A percentile compares a stretch with the other conserved stretches of the same genome.
Conservation (phyloP, 1,140 invertebrate species). For the Drosophila persimilis region DNA sequence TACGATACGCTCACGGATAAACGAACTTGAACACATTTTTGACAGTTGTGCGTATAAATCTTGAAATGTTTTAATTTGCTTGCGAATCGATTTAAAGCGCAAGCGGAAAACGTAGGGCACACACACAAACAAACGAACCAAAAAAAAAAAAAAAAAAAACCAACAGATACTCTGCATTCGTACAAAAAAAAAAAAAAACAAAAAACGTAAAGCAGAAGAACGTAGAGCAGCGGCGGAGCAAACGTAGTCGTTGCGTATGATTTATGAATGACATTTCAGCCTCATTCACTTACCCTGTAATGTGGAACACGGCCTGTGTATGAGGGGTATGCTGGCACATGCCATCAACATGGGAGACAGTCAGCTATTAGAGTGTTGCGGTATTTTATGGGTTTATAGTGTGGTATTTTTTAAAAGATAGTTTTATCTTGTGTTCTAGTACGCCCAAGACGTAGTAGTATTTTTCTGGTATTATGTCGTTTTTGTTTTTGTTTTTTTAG, state of each 20-base stretch:
- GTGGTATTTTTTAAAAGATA: too few species aligned
- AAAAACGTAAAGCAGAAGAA: constrained; percentile 32
- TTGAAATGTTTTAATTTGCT: constrained; percentile 83
- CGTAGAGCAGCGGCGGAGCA: constrained; percentile 48
- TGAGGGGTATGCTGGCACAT: background rate
- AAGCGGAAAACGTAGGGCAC: constrained; percentile 16
- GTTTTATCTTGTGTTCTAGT: too few species aligned
- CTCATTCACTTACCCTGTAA: constrained; percentile 36
- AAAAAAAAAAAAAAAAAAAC: constrained; percentile 33
- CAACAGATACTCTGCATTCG: constrained; percentile 2
- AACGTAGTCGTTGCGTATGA: constrained; percentile 75
- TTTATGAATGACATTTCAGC: constrained; percentile 80
- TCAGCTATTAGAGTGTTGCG: background rate
- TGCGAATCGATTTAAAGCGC: constrained; percentile 81
- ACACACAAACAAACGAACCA: background rate
- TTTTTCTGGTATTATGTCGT: too few species aligned
- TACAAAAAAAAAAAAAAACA: constrained; percentile 14
- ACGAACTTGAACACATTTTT: constrained; percentile 74
- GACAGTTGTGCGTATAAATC: constrained; percentile 83
- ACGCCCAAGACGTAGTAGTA: too few species aligned
- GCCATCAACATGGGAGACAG: background rate
- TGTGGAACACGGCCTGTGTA: background rate
- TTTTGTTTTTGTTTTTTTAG: too few species aligned
- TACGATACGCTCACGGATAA: constrained; percentile 44
- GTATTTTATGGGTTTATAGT: too few species aligned